A percentile compares a stretch with the other conserved stretches of the same genome.
Conservation (phyloP, 2,888 invertebrate species). For the Gastrophysa polygoni region DNA sequence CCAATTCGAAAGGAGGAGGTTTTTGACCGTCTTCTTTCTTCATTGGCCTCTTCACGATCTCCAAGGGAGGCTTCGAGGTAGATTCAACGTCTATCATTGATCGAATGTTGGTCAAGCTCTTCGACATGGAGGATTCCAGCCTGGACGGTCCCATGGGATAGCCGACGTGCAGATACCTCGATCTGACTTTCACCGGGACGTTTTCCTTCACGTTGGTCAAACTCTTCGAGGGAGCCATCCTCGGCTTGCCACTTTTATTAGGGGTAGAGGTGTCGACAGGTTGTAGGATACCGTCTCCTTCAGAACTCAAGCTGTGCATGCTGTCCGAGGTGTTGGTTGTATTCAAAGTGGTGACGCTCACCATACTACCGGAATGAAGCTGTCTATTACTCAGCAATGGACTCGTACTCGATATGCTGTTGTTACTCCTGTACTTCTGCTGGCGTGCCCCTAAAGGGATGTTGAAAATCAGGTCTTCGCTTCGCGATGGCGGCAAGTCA, state of each 20-base stretch:
- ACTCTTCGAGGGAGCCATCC: slow-evolving; percentile 67
- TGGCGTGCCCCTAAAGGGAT: slow-evolving; percentile 47
- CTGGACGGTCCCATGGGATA: slow-evolving; percentile 44
- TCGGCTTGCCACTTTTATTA: slow-evolving; percentile 58
- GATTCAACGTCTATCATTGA: too few relatives aligned
- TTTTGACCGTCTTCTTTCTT: slow-evolving; percentile 30
- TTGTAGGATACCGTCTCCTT: slow-evolving; percentile 63
- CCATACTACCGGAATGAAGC: slow-evolving; percentile 67
- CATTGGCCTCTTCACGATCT: slow-evolving; percentile 35
- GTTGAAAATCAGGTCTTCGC: slow-evolving; percentile 74
- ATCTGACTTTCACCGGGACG: slow-evolving; percentile 45
- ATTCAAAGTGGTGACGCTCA: slow-evolving; percentile 67
- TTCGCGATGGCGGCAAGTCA: slow-evolving; percentile 76
- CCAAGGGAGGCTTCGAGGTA: slow-evolving; percentile 47
- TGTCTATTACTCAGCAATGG: slow-evolving; percentile 70
- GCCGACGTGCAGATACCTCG: slow-evolving; percentile 49
- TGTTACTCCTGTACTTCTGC: slow-evolving; percentile 54
- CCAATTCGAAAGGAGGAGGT: slow-evolving; percentile 19
- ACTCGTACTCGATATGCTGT: slow-evolving; percentile 71
- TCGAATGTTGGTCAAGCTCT: slow-evolving; percentile 56
- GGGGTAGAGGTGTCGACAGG: slow-evolving; percentile 63
- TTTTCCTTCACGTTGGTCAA: slow-evolving; percentile 67
- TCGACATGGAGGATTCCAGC: slow-evolving; percentile 54
- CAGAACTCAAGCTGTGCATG: slow-evolving; percentile 70
- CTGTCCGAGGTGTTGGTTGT: slow-evolving; percentile 68